A percentile compares a stretch with the other conserved stretches of the same genome.
Conservation (phyloP, 2,113 vertebrate genomes). For the Motacilla alba region DNA sequence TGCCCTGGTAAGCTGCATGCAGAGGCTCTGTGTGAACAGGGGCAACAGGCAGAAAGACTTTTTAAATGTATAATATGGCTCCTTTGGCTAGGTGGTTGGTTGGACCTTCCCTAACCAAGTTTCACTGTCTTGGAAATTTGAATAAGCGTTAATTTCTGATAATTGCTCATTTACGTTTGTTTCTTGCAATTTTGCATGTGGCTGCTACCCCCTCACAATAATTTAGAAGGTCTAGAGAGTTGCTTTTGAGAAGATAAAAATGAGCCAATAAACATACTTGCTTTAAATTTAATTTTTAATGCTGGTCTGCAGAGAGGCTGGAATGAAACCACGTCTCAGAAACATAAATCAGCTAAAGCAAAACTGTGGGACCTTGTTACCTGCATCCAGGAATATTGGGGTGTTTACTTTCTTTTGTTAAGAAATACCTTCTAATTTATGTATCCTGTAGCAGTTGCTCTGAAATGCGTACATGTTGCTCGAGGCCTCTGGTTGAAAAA, state of each 20-base stretch:
- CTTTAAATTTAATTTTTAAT: neutral
- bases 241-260: neutral
- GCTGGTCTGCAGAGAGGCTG: neutral
- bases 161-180: rapidly evolving
- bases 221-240: neutral
- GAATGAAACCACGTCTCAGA: neutral
- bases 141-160: neutral
- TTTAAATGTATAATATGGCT: neutral
- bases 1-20: slow-evolving; percentile 86
- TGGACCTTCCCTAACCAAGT: neutral
- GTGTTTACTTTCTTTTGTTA: neutral
- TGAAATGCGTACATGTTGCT: neutral
- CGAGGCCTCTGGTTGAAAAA: neutral
- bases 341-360: neutral
- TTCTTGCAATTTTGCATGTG: neutral
- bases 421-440: neutral
- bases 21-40: slow-evolving; percentile 14
- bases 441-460: neutral
- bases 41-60: neutral
- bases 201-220: neutral
- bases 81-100: neutral
- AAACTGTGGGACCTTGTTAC: neutral
- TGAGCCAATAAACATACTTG: neutral
- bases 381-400: neutral
- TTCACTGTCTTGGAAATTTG: neutral